A percentile compares a stretch with the other conserved stretches of the same genome.
Conservation (phyloP, 1,140 invertebrate genomes). For the Lepidurus arcticus region DNA sequence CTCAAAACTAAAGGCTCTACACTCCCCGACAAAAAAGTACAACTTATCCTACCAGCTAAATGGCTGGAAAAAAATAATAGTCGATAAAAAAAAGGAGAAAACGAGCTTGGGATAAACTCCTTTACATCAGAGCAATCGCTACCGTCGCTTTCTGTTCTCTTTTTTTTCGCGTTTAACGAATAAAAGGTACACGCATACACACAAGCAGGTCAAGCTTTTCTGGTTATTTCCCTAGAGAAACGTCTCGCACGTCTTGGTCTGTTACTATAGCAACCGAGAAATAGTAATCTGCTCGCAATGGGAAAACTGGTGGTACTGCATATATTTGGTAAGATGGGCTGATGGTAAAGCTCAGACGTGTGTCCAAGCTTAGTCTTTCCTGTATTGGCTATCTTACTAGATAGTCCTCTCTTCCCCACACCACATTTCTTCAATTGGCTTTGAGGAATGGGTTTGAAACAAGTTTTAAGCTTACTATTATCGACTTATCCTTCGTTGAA, state of each 20-base stretch:
- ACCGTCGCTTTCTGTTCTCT: neutral
- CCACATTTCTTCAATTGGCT: neutral
- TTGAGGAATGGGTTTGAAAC: neutral
- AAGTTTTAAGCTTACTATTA: no score
- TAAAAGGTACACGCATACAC: neutral
- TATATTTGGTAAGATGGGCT: neutral
- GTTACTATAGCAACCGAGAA: neutral
- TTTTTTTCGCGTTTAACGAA: neutral
- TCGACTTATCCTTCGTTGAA: no score
- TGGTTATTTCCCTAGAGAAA: neutral
- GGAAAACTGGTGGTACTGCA: neutral
- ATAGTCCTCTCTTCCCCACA: neutral
- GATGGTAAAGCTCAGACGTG: neutral
- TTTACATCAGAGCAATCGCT: neutral
- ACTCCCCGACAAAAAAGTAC: neutral
- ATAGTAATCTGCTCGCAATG: neutral
- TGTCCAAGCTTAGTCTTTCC: neutral
- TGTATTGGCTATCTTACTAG: neutral
- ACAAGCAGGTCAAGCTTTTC: constrained; percentile 9
- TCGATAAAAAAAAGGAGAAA: neutral
- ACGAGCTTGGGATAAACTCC: neutral
- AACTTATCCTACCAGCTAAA: neutral
- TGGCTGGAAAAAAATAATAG: neutral
- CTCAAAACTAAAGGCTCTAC: neutral
- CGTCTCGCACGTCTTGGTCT: neutral